A percentile compares a stretch with the other conserved stretches of the same genome.
Evolutionary conservation across 2,888 invertebrate genomes (phyloP).

Genomic region (Leucoma salicis): DNA sequence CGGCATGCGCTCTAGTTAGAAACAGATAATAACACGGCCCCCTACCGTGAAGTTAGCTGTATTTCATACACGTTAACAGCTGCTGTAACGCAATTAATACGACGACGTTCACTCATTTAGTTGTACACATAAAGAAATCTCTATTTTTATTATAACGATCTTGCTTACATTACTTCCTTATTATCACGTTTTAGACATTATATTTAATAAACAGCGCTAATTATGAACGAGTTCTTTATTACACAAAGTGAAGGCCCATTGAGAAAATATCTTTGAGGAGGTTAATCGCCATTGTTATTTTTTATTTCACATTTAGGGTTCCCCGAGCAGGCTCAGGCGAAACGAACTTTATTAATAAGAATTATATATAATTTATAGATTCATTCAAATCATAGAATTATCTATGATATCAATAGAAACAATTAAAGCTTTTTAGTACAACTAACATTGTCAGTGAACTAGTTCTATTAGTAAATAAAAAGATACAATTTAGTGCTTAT

Average conservation of each 20-base stretch:
- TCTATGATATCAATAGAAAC: too few species aligned
- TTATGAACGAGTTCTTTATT: conserved; percentile 72
- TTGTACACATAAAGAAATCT: conserved; percentile 74
- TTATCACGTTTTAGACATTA: conserved; percentile 73
- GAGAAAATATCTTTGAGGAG: conserved; percentile 62
- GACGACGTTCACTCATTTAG: conserved; percentile 65
- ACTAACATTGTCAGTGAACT: too few species aligned
- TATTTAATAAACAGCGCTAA: conserved; percentile 76
- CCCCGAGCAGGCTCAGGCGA: conserved; percentile 10
- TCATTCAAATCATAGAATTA: too few species aligned
- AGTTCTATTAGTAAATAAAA: too few species aligned
- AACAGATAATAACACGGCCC: conserved; percentile 40
- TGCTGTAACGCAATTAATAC: conserved; percentile 65
- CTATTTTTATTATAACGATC: conserved; percentile 70
- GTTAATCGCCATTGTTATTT: conserved; percentile 68
- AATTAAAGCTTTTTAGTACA: too few species aligned
- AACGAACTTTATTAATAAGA: too few species aligned
- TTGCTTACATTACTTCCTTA: conserved; percentile 77
- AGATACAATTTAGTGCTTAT: too few species aligned
- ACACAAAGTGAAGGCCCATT: conserved; percentile 61
- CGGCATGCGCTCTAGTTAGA: conserved; percentile 22
- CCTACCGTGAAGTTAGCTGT: conserved; percentile 52
- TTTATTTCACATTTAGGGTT: conserved; percentile 48
- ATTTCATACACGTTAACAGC: conserved; percentile 58
- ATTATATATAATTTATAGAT: too few species aligned